Percentiles rank a stretch among this genome's conserved stretches.
Evolutionary conservation across 2,113 vertebrate genomes (phyloP).

Genomic region (Nesospiza acunhae): DNA sequence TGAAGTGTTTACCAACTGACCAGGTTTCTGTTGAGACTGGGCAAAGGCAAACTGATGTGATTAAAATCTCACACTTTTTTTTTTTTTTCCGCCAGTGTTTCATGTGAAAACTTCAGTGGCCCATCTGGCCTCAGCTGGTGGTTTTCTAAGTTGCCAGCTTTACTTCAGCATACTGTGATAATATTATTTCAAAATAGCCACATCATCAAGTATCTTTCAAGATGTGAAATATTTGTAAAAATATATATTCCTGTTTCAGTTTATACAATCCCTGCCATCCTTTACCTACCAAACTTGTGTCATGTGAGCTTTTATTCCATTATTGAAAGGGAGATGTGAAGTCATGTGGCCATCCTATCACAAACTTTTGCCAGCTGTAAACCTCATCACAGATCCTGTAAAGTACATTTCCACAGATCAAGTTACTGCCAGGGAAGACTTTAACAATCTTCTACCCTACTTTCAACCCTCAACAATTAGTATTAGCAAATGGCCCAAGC

Average conservation of each 20-base stretch:
- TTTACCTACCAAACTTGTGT: constrained; percentile 36
- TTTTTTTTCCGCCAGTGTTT: constrained; percentile 10
- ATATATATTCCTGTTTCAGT: background rate
- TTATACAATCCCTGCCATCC: background rate
- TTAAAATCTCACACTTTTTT: constrained; percentile 19
- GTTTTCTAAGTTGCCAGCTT: constrained; percentile 63
- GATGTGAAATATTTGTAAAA: constrained; percentile 47
- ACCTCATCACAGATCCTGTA: constrained; percentile 78
- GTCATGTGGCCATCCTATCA: constrained; percentile 57
- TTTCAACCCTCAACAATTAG: constrained; percentile 82
- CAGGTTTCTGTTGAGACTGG: background rate
- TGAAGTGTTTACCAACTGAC: background rate
- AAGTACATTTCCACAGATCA: constrained; percentile 79
- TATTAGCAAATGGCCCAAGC: constrained; percentile 80
- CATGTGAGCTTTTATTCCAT: constrained; percentile 12
- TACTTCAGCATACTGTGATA: constrained; percentile 53
- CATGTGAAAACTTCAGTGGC: constrained; percentile 45
- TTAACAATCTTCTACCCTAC: constrained; percentile 76
- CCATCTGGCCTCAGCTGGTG: constrained; percentile 66
- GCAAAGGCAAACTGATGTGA: background rate
- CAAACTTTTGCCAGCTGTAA: constrained; percentile 75
- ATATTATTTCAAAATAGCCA: constrained; percentile 63
- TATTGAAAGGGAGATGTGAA: constrained; percentile 63
- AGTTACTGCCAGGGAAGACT: constrained; percentile 80
- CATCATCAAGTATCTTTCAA: constrained; percentile 48